phyloP scores from a whole-genome alignment of 2,113 vertebrate genomes.

The Cyprinodon tularosa region DNA sequence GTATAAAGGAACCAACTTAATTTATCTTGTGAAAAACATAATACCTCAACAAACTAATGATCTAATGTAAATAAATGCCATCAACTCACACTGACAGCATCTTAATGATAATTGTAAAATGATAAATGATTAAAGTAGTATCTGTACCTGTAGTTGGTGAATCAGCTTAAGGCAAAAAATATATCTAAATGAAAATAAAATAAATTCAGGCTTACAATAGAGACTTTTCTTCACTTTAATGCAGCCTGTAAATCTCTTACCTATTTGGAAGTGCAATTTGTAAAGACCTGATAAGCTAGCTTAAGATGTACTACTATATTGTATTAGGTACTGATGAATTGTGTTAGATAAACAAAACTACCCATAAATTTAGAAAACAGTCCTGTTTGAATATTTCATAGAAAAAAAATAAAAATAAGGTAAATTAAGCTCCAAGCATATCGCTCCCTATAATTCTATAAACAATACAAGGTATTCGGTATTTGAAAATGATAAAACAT shows the following conservation, averaged over 20 bases:
- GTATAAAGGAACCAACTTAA: not conserved
- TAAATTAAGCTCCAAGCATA: not conserved
- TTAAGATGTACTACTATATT: not conserved
- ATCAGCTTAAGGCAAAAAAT: not conserved
- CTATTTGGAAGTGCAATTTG: not conserved
- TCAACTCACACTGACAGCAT: slow-evolving; percentile 22
- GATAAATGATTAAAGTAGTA: slow-evolving; percentile 1
- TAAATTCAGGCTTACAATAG: slow-evolving; percentile 5
- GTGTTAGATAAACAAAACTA: not conserved
- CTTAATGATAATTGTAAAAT: slow-evolving; percentile 18
- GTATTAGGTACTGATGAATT: not conserved
- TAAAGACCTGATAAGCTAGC: not conserved
- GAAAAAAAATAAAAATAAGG: not conserved
- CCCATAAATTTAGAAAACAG: not conserved
- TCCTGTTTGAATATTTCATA: not conserved
- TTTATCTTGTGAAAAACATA: not conserved
- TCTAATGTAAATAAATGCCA: slow-evolving; percentile 27
- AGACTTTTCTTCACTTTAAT: slow-evolving; percentile 10
- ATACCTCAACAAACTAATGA: slow-evolving; percentile 2
- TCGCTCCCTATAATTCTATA: not conserved
- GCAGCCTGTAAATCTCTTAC: not conserved
- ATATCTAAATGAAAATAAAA: not conserved
- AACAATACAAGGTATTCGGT: not conserved
- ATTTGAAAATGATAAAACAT: not conserved
- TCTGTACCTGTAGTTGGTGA: not conserved